Evolutionary conservation across 2,888 invertebrate species (phyloP).

Genomic region (Linnaemya tessellans): DNA sequence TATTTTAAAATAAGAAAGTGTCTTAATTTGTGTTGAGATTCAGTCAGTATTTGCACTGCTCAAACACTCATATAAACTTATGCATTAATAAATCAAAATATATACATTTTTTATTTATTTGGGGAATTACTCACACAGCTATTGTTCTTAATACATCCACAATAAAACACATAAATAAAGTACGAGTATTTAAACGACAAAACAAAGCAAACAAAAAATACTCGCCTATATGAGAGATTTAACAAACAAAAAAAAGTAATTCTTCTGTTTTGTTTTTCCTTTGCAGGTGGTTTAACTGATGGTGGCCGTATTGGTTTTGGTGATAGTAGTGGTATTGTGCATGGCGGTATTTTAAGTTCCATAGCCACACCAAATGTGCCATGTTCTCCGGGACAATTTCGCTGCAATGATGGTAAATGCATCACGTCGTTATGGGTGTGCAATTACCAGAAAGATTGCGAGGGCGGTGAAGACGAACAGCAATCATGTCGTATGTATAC

Average conservation of each 20-base stretch:
- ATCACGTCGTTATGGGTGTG: conserved; percentile 94
- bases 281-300: conserved; percentile 73
- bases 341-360: conserved; percentile 72
- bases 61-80: conserved; percentile 40
- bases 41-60: conserved; percentile 19
- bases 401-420: conserved; percentile 93
- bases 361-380: conserved; percentile 79
- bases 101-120: not conserved
- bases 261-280: not conserved
- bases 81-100: conserved; percentile 53
- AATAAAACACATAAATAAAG: not conserved
- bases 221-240: not conserved
- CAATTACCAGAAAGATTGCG: conserved; percentile 97
- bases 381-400: conserved; percentile 91
- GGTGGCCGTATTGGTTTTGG: conserved; percentile 78
- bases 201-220: too few species aligned
- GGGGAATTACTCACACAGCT: not conserved
- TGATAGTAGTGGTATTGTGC: conserved; percentile 73
- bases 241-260: not conserved
- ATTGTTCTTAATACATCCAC: not conserved
- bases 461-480: conserved; percentile 95
- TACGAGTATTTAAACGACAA: not conserved
- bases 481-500: conserved; percentile 93
- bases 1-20: not conserved
- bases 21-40: conserved; percentile 15